Evolutionary conservation across 35 echinoderm and acorn worm species (phyloP).

Genomic region (Apostichopus japonicus): DNA sequence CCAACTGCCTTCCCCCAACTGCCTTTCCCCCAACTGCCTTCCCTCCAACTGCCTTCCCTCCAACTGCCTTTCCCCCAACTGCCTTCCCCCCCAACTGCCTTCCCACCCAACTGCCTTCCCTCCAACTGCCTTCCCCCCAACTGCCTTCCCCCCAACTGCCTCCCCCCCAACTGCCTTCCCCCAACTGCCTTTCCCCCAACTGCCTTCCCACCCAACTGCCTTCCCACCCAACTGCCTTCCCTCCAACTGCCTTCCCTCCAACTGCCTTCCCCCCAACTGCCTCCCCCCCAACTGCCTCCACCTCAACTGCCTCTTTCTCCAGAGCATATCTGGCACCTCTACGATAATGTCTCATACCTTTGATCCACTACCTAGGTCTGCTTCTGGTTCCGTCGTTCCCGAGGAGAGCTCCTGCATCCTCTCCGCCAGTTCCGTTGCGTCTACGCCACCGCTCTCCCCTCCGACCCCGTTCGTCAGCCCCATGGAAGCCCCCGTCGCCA

Average conservation of each 20-base stretch:
- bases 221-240: background rate
- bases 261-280: background rate
- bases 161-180: too few relatives aligned
- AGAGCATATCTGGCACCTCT: background rate
- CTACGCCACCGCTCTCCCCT: slow-evolving; percentile 64
- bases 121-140: background rate
- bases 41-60: too few relatives aligned
- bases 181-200: background rate
- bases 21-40: background rate
- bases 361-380: slow-evolving; percentile 86
- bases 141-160: background rate
- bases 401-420: slow-evolving; percentile 80
- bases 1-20: background rate
- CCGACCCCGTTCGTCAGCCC: slow-evolving; percentile 81
- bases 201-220: too few relatives aligned
- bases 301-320: background rate
- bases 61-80: background rate
- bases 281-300: background rate
- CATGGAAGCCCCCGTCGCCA: slow-evolving; percentile 71
- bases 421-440: slow-evolving; percentile 84
- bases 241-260: background rate
- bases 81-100: too few relatives aligned
- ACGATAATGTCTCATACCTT: slow-evolving; percentile 58
- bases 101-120: too few relatives aligned
- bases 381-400: slow-evolving; percentile 69